These are phyloP conservation scores for Chesias legatella DNA, from an alignment of 2,888 invertebrate species.

Conservation along the genomic window DNA sequence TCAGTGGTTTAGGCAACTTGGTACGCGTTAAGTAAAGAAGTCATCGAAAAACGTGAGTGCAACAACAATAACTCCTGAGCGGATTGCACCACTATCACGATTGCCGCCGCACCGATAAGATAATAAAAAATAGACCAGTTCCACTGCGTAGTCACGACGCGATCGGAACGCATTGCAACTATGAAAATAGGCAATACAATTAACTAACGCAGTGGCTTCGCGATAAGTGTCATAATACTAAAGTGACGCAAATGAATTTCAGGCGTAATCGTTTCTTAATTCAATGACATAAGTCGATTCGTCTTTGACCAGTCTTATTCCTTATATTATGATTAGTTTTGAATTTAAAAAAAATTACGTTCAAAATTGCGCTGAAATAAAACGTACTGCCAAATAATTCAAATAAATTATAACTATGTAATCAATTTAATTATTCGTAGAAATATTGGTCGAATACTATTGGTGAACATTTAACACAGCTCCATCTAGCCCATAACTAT, in stretches of 20 bases:
- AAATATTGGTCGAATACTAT: too few relatives aligned
- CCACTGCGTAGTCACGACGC: constrained; percentile 47
- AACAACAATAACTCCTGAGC: constrained; percentile 45
- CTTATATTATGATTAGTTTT: too few relatives aligned
- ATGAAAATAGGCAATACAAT: constrained; percentile 43
- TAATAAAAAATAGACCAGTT: constrained; percentile 42
- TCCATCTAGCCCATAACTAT: too few relatives aligned
- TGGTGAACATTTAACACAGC: too few relatives aligned
- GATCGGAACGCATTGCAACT: constrained; percentile 41
- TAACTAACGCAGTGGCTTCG: constrained; percentile 30
- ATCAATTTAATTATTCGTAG: too few relatives aligned
- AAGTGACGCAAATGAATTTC: constrained; percentile 29
- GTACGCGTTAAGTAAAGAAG: constrained; percentile 12
- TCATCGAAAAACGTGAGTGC: constrained; percentile 42
- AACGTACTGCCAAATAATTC: too few relatives aligned
- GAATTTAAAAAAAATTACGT: too few relatives aligned
- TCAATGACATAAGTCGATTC: constrained; percentile 20
- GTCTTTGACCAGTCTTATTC: too few relatives aligned
- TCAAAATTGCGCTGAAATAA: too few relatives aligned
- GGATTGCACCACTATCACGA: constrained; percentile 41
- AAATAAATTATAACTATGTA: too few relatives aligned
- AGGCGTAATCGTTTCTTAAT: constrained; percentile 21
- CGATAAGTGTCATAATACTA: constrained; percentile 32
- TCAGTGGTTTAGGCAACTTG: constrained; percentile 2
- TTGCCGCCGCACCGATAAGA: constrained; percentile 49